These are phyloP conservation scores for Actinostola sp. DNA, from an alignment of 92 coral and sea anemone species.

Conservation along the genomic window DNA sequence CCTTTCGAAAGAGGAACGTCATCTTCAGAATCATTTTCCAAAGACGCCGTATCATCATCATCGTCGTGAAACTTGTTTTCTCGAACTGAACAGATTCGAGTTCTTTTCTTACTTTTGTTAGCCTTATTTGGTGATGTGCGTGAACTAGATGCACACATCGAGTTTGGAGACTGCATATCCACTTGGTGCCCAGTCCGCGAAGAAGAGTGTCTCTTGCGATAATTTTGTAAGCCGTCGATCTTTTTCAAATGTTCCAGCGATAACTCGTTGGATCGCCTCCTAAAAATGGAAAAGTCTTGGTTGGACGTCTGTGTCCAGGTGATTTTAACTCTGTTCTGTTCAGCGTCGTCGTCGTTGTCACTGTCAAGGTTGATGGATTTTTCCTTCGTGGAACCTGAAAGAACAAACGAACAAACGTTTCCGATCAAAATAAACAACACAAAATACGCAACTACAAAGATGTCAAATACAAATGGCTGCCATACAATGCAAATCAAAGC, in stretches of 20 bases:
- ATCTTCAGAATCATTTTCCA: not conserved
- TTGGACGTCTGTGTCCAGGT: not conserved
- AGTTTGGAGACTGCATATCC: too few relatives aligned
- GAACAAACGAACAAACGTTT: not conserved
- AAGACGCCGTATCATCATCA: not conserved
- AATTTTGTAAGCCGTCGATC: not conserved
- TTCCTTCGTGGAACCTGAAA: conserved; percentile 11
- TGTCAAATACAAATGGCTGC: not conserved
- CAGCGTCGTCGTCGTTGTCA: conserved; percentile 14
- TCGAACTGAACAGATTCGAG: not conserved
- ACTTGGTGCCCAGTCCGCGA: too few relatives aligned
- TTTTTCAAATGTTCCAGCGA: not conserved
- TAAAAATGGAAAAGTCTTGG: not conserved
- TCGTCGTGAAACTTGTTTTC: not conserved
- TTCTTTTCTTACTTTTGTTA: not conserved
- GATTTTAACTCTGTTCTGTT: not conserved
- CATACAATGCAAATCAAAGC: too few relatives aligned
- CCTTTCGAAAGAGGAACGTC: not conserved
- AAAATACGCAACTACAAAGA: not conserved
- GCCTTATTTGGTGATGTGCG: too few relatives aligned
- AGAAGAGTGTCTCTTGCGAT: too few relatives aligned
- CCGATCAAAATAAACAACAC: not conserved
- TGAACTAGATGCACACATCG: too few relatives aligned
- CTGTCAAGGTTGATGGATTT: conserved; percentile 20
- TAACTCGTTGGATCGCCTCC: not conserved